Conservation (phyloP, 2,797 vertebrate species). For the Eutrigla gurnardus region DNA sequence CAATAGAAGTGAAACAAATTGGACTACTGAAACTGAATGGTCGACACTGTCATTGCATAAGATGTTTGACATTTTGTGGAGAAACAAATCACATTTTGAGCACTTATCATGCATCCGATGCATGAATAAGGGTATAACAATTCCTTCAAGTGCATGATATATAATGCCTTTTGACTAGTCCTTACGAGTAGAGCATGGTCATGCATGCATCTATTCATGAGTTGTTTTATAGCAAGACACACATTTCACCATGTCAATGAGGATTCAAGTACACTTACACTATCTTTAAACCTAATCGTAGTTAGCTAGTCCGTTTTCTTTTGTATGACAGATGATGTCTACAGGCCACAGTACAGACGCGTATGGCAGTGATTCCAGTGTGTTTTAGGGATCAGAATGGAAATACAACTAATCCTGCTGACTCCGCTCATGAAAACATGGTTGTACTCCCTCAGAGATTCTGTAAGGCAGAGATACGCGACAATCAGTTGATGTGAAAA, state of each 20-base stretch:
- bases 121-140: constrained; percentile 13
- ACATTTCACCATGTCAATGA: constrained; percentile 9
- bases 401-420: constrained; percentile 43
- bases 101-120: constrained; percentile 16
- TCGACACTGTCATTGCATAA: constrained; percentile 39
- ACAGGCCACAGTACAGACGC: constrained; percentile 52
- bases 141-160: constrained; percentile 19
- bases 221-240: constrained; percentile 19
- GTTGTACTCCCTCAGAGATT: constrained; percentile 76
- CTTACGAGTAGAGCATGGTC: constrained; percentile 30
- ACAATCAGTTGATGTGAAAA: constrained; percentile 81
- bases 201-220: constrained; percentile 39
- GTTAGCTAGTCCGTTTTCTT: constrained; percentile 19
- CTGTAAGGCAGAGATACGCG: constrained; percentile 86
- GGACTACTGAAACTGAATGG: constrained; percentile 3
- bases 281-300: constrained; percentile 37
- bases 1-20: constrained; percentile 22
- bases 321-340: constrained; percentile 36
- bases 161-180: constrained; percentile 30
- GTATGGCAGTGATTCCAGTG: constrained; percentile 66
- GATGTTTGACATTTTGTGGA: constrained; percentile 23
- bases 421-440: constrained; percentile 50
- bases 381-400: constrained; percentile 44
- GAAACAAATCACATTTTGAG: constrained; percentile 26
- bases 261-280: constrained; percentile 37